Conservation (phyloP, 35 echinoderm and acorn worm species). For the Hemicentrotus pulcherrimus region DNA sequence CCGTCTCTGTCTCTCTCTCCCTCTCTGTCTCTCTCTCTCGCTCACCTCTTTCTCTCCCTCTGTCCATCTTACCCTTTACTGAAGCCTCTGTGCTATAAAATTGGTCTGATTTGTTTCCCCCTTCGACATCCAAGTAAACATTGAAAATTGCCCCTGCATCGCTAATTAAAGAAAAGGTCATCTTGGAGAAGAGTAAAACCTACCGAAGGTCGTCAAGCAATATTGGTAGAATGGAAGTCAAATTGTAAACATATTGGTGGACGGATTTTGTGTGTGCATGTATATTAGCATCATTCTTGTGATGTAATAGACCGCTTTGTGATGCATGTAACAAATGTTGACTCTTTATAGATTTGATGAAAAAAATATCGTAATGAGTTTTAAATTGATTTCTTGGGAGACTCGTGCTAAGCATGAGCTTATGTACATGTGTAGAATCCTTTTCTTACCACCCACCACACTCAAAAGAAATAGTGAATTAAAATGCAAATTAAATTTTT, state of each 20-base stretch:
- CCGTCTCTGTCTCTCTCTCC: no score
- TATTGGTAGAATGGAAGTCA: not conserved
- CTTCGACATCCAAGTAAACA: not conserved
- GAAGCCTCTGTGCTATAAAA: not conserved
- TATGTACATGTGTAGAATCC: no score
- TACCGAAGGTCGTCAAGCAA: not conserved
- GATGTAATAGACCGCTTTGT: not conserved
- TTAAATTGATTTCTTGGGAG: no score
- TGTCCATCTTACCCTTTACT: no score
- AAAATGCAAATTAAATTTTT: no score
- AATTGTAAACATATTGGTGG: not conserved
- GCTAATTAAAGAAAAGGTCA: slow-evolving; percentile 19
- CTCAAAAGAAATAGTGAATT: no score
- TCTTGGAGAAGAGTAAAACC: not conserved
- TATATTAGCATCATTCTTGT: not conserved
- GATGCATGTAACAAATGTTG: not conserved
- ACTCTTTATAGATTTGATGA: no score
- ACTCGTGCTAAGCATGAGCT: no score
- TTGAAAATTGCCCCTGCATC: not conserved
- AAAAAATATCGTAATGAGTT: no score
- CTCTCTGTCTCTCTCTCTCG: no score
- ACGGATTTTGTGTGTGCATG: not conserved
- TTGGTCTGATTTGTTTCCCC: not conserved
- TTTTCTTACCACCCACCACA: no score
- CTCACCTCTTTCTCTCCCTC: no score